A percentile compares a stretch with the other conserved stretches of the same genome.
phyloP scores from a whole-genome alignment of 2,797 vertebrate genomes.

The Peromyscus nudipes region DNA sequence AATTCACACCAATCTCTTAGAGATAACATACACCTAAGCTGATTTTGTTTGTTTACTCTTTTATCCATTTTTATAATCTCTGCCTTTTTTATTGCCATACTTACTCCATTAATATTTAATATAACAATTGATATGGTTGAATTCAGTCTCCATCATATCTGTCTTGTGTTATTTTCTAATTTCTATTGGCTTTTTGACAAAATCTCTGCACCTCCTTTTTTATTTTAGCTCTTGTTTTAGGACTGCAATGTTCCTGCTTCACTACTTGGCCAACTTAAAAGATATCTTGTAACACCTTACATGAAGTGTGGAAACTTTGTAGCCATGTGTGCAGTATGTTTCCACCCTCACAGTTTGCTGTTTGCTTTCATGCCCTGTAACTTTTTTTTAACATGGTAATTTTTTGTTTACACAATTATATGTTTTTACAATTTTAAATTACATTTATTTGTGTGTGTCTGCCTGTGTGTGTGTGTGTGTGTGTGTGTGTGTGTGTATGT shows the following conservation, averaged over 20 bases:
- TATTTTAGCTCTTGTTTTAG: neutral
- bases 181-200: neutral
- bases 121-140: neutral
- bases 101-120: neutral
- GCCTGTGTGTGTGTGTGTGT: neutral
- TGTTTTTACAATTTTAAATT: neutral
- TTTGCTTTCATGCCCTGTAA: neutral
- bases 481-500: neutral
- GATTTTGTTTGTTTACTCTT: neutral
- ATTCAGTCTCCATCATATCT: neutral
- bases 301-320: neutral
- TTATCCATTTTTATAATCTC: neutral
- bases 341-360: neutral
- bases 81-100: neutral
- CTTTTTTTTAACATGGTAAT: neutral
- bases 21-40: neutral
- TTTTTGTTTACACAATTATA: neutral
- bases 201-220: neutral
- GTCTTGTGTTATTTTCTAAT: neutral
- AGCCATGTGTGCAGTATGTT: accelerated
- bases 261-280: neutral
- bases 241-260: neutral
- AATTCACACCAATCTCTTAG: neutral
- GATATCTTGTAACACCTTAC: neutral
- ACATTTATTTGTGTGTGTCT: neutral